A percentile compares a stretch with the other conserved stretches of the same genome.
phyloP scores from a whole-genome alignment of 2,888 invertebrate species.

The Herminia tarsipennalis region DNA sequence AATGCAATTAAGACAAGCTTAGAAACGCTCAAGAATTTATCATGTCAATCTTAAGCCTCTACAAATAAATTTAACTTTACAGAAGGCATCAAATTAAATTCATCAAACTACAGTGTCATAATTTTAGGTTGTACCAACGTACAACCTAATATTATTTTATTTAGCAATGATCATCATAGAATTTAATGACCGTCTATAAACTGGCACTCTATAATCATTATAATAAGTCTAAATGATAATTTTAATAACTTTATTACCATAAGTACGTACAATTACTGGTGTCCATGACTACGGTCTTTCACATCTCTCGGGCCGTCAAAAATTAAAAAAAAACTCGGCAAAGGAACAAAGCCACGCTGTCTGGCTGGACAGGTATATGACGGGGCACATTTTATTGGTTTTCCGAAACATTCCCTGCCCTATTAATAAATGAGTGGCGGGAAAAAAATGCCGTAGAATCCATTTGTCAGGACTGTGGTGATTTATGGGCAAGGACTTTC shows the following conservation, averaged over 20 bases:
- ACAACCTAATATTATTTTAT: constrained; percentile 11
- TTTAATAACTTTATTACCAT: constrained; percentile 42
- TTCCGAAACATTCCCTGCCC: constrained; percentile 84
- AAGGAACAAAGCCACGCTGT: constrained; percentile 83
- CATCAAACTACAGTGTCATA: not conserved
- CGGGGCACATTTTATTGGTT: constrained; percentile 85
- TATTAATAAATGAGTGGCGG: constrained; percentile 84
- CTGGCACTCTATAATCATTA: constrained; percentile 20
- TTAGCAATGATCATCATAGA: constrained; percentile 26
- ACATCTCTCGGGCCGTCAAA: constrained; percentile 52
- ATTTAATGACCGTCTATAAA: constrained; percentile 30
- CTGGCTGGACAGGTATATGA: constrained; percentile 85
- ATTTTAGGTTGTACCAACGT: no score
- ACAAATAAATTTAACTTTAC: no score
- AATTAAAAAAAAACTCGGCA: constrained; percentile 56
- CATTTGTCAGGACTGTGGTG: constrained; percentile 83
- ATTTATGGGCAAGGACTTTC: constrained; percentile 82
- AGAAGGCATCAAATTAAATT: constrained; percentile 15
- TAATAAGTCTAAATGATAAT: constrained; percentile 35
- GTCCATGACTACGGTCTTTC: constrained; percentile 46
- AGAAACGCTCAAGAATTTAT: constrained; percentile 9
- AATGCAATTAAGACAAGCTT: constrained; percentile 13
- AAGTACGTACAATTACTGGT: constrained; percentile 36
- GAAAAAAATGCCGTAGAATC: constrained; percentile 82
- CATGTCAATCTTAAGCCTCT: constrained; percentile 6